Evolutionary conservation across 2,888 invertebrate genomes (phyloP).

Genomic region (Adela reaumurella): DNA sequence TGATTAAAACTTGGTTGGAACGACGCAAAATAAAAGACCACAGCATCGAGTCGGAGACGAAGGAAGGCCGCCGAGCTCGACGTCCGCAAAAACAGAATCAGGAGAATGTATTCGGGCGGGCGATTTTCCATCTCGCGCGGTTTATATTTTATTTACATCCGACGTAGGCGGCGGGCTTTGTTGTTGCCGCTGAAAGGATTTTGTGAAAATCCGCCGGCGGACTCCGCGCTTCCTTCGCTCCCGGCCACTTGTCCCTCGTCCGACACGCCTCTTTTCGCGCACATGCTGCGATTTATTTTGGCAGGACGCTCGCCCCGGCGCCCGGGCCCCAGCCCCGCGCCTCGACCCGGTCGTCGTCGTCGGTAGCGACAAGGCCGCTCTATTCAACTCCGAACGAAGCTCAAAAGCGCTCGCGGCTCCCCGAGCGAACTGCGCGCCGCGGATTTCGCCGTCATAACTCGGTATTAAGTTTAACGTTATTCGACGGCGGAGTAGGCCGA

Average conservation of each 20-base stretch:
- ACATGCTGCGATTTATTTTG: background rate
- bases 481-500: background rate
- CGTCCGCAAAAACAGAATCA: background rate
- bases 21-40: background rate
- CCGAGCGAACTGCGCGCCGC: too few relatives aligned
- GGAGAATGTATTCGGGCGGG: background rate
- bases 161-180: slow-evolving; percentile 5
- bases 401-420: too few relatives aligned
- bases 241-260: background rate
- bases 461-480: too few relatives aligned
- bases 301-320: too few relatives aligned
- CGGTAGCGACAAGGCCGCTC: too few relatives aligned
- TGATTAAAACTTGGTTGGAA: background rate
- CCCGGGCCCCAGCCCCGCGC: too few relatives aligned
- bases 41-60: background rate
- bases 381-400: too few relatives aligned
- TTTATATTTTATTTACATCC: slow-evolving; percentile 22
- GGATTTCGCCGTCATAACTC: background rate
- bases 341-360: too few relatives aligned
- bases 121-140: background rate
- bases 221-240: background rate
- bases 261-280: background rate
- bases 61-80: background rate
- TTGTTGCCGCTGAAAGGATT: slow-evolving; percentile 7
- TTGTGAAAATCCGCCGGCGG: slow-evolving; percentile 1